Evolutionary conservation across 2,113 vertebrate genomes (phyloP), one percentile per base, ranked within the genome.

Genomic region (Phrynocephalus versicolor): DNA sequence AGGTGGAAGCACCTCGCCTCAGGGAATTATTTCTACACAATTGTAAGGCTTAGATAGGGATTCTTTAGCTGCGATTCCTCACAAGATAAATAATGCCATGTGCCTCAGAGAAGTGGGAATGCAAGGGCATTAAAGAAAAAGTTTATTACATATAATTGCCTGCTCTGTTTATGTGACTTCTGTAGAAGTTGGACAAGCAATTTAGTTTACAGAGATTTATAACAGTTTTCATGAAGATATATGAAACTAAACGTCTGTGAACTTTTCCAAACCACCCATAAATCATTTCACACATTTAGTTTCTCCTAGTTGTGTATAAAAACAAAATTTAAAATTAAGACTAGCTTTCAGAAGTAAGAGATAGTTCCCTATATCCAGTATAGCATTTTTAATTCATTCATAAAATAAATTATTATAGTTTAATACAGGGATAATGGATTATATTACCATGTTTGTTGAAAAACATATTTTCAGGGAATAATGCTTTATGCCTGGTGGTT

Each of bases 61-160:
- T 67, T 90, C 55, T 84, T 74, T 86, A 85, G 86, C 86, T 85
- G 35, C 77, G 72, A 79, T 80, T 78, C 58, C 30, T 88, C n/a
- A 6, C 19, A 91, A 91, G 88, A 90, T 85, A 84, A 89, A 92
- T 93, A 94, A 90, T 83, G 65, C 87, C 30, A 67, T 72, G 73
- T 87, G 39, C 84, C 88, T 90, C 90, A 84, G 84, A 88, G 89
- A 95, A 94, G 85, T 23, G 16, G 77, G 85, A 94, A 89, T 91
- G 88, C 84, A 83, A 94, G 82, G 87, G 80, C 92, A 96, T 94
- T 94, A 95, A 94, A 93, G 91, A 89, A 94, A 96, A 95, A 92
- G 92, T 96, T 96, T 96, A 96, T 96, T 95, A 94, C 87, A 96
- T 92, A 95, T 96, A 96, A 96, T 96, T 95, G 90, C 90, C 94